Percentiles rank a stretch among this genome's conserved stretches.
Evolutionary conservation across 2,113 vertebrate genomes (phyloP).

Genomic region (Neofelis nebulosa): DNA sequence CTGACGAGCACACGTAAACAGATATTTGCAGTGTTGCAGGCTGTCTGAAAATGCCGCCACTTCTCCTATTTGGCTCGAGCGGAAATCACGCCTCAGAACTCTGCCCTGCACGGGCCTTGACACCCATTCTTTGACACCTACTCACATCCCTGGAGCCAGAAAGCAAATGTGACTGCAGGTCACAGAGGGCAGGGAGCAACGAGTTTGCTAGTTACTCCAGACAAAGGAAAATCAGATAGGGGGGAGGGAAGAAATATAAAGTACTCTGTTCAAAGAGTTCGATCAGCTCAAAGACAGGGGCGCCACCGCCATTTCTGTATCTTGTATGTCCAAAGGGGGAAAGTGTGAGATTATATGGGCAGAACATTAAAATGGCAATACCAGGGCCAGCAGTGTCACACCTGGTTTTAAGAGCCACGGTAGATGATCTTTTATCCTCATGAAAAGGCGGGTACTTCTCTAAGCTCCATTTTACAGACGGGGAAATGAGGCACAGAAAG

Average conservation of each 20-base stretch:
- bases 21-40: background rate
- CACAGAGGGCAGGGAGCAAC: background rate
- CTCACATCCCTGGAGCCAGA: background rate
- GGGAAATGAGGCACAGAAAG: background rate
- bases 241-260: background rate
- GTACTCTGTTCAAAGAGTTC: background rate
- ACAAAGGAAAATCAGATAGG: background rate
- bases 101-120: background rate
- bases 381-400: rapidly evolving
- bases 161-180: background rate
- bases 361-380: background rate
- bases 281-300: background rate
- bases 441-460: background rate
- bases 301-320: no score
- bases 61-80: background rate
- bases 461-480: background rate
- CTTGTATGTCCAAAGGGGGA: background rate
- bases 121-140: background rate
- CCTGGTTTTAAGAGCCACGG: background rate
- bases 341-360: background rate
- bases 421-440: background rate
- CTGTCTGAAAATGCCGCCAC: background rate
- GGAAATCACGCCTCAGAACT: background rate
- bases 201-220: background rate
- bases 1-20: background rate